Conservation (phyloP, 2,113 vertebrate genomes). For the Puma concolor region DNA sequence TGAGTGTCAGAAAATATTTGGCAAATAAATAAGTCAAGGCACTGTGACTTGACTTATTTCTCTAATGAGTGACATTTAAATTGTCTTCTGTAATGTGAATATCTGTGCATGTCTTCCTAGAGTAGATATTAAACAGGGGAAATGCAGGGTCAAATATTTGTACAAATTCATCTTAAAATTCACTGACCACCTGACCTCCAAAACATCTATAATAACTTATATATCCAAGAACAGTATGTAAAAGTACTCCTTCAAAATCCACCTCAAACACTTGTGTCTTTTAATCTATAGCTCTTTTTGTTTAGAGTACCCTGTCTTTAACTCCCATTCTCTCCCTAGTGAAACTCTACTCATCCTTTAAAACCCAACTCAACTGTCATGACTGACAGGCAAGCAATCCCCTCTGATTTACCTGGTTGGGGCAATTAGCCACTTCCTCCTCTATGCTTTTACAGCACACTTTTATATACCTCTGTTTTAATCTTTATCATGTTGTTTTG, state of each 20-base stretch:
- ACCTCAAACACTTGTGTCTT: not conserved
- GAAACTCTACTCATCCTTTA: conserved; percentile 5
- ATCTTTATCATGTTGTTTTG: not conserved
- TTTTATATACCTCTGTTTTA: not conserved
- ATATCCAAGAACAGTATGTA: not conserved
- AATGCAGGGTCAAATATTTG: not conserved
- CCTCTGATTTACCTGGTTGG: not conserved
- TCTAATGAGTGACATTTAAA: not conserved
- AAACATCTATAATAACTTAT: not conserved
- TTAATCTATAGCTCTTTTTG: not conserved
- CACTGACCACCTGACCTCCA: not conserved
- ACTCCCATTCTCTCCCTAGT: not conserved
- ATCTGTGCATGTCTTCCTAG: not conserved
- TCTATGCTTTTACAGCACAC: not conserved
- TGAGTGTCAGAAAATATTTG: not conserved
- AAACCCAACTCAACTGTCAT: not conserved
- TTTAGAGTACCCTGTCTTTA: not conserved
- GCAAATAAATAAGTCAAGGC: not conserved
- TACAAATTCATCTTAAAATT: not conserved
- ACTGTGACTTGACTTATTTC: not conserved
- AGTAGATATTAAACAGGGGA: not conserved
- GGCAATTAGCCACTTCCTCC: not conserved
- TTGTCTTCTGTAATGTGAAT: not conserved
- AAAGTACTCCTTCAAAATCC: not conserved
- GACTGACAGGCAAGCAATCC: not conserved